Evolutionary conservation across 2,888 invertebrate genomes (phyloP), one percentile per base, ranked within the genome.

Genomic region (Tiliacea aurago): DNA sequence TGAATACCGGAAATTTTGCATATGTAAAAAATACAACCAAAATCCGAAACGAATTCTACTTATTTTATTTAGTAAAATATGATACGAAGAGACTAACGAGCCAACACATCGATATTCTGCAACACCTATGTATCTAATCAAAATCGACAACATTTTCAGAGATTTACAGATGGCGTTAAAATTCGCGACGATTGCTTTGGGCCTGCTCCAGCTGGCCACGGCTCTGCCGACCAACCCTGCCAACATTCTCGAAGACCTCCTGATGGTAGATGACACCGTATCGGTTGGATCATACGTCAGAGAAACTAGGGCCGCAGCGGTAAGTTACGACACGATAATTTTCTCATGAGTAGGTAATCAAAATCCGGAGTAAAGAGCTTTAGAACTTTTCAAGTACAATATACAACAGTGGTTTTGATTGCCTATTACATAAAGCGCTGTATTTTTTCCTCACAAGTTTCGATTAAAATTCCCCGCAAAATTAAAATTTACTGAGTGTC

Each of bases 261-360:
- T 93, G 76, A 86, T 94, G 73, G 94, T 93, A 28, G 96, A 95
- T 81, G 97, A 97, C 85, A 96, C 97, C 0, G 92, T 94, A 76
- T 93, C 97, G 41, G 96, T 97, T 10, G 97, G 97, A 75, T 97
- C 97, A 11, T 97, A 96, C 80, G 93, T 97, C 33, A 92, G 97
- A 61, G 97, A 97, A 92, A 94, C 97, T 0, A 93, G 97, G 85
- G 97, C 97, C 20, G 96, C 96, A 76, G 91, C 96, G 89, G 96
- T 96, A 87, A 94, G 94, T 88, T 47, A 41, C 20, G 3, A 33
- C 13, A 47, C 9, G 15, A 43, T 37, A 4, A 41, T 37, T 47
- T 45, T 56, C 0, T n/a, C 15, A n/a, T 41, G 20, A 47, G 47
- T 28, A 20, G 20, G 9, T 53, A n/a, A 18, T 47, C 13, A 41